phyloP scores from a whole-genome alignment of 2,797 vertebrate species.

The Borostomias antarcticus region DNA sequence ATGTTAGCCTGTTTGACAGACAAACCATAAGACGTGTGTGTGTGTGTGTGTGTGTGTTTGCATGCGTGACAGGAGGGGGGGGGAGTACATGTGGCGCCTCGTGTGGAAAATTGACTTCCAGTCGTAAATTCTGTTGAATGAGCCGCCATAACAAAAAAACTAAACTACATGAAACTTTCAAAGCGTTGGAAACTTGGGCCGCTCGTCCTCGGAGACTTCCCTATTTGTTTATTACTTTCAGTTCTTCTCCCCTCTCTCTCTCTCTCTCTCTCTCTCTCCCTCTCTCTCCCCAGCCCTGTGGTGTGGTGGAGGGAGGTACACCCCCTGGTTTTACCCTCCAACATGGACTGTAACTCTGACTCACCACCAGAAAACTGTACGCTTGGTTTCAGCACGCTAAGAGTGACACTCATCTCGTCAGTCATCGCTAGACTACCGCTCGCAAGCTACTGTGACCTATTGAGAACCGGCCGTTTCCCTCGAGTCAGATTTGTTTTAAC shows the following conservation, averaged over 20 bases:
- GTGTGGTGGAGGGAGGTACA: no score
- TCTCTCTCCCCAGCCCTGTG: neutral
- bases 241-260: slow-evolving; percentile 38
- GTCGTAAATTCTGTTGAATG: neutral
- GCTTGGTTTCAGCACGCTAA: no score
- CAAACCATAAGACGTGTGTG: slow-evolving; percentile 21
- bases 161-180: slow-evolving; percentile 31
- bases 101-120: slow-evolving; percentile 40
- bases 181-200: slow-evolving; percentile 31
- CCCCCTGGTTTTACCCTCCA: no score
- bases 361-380: no score
- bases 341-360: no score
- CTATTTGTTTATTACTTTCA: slow-evolving; percentile 32
- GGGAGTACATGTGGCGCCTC: slow-evolving; percentile 44
- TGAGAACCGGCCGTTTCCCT: slow-evolving; percentile 36
- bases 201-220: slow-evolving; percentile 11
- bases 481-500: slow-evolving; percentile 49
- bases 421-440: no score
- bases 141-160: slow-evolving; percentile 27
- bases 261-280: neutral
- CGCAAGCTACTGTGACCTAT: no score
- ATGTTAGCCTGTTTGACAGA: slow-evolving; percentile 11
- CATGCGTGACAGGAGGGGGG: slow-evolving; percentile 25
- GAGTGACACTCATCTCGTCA: no score
- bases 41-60: slow-evolving; percentile 24